These are phyloP conservation scores for Drosophila rhopaloa DNA, from an alignment of 1,140 invertebrate species.

Conservation along the genomic window DNA sequence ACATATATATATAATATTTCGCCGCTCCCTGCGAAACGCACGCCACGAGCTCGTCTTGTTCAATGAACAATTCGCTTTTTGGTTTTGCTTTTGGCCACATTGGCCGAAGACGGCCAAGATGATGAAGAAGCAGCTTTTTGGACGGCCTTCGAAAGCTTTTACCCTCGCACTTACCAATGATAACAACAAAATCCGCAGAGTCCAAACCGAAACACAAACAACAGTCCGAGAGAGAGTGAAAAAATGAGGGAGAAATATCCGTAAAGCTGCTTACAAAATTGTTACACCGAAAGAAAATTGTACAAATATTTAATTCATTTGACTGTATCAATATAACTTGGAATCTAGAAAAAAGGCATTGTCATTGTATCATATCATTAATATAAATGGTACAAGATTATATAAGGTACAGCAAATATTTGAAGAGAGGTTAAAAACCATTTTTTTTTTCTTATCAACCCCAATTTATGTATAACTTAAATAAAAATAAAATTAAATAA, in stretches of 20 bases:
- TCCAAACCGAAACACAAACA: constrained; percentile 8
- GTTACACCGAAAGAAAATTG: constrained; percentile 8
- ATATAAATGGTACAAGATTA: too few relatives aligned
- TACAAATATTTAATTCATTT: not conserved
- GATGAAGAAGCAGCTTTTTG: constrained; percentile 22
- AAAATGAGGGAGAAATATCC: constrained; percentile 12
- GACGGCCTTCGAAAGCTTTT: constrained; percentile 42
- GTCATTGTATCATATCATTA: too few relatives aligned
- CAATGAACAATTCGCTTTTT: constrained; percentile 69
- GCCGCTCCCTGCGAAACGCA: constrained; percentile 67
- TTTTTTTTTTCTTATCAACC: too few relatives aligned
- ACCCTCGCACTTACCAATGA: constrained; percentile 13
- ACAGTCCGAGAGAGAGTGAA: constrained; percentile 17
- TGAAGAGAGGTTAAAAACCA: too few relatives aligned
- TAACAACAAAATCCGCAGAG: constrained; percentile 7
- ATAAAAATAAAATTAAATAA: too few relatives aligned
- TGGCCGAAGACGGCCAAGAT: constrained; percentile 29
- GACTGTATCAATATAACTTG: too few relatives aligned
- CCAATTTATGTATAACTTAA: too few relatives aligned
- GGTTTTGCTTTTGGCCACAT: constrained; percentile 34
- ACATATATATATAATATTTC: not conserved
- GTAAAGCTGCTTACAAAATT: constrained; percentile 20
- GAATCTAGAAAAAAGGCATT: too few relatives aligned
- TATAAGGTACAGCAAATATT: too few relatives aligned
- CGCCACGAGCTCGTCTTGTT: constrained; percentile 76